Base-by-base conservation (phyloP, 2,888 invertebrate genomes). In the Rotaria sp. region DNA sequence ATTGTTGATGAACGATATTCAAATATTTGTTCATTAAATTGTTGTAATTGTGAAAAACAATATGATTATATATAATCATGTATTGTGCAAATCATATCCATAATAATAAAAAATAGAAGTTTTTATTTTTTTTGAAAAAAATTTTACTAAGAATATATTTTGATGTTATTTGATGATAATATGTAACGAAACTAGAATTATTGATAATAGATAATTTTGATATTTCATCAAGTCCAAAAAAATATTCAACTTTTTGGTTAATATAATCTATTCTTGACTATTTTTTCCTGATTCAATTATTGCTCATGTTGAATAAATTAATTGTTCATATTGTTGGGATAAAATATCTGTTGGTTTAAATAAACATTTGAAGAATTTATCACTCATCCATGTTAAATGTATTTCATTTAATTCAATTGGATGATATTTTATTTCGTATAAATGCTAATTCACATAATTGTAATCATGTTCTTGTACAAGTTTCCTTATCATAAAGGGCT, bases 211-310 rank as follows among this genome's bases (percentile, higher is more conserved):
- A 75, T 75, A 84, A 57, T 50, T 86, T 86, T 11, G 85, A 85
- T 15, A 86, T 26, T 50, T 86, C 85, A 35, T 85, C 85, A 35
- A 86, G 48, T 1, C 45, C 85, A n/a, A 86, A 45, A 86, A 86
- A 86, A 52, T 86, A 52, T 85, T 86, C 86, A 48, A 85, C 48
- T 55, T 74, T 86, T 86, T 86, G 11, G 85, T 86, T 1, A 86
- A 41, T 18, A 67, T 38, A 38, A 67, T 67, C 38, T 67, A 38
- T 67, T 67, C 67, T 80, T 80, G 41, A n/a, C 84, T 80, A 30
- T 50, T 52, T 85, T 85, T 86, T 38, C 75, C 57, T 35, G 85
- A 75, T 57, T 85, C 30, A 30, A 80, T 55, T 50, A 86, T 85
- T 24, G 86, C 35, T 13, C 75, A 84, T 67, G 75, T 41, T 35